These are phyloP conservation scores for Caenorhabditis plicata DNA, from an alignment of 2,888 invertebrate species.

Conservation along the genomic window DNA sequence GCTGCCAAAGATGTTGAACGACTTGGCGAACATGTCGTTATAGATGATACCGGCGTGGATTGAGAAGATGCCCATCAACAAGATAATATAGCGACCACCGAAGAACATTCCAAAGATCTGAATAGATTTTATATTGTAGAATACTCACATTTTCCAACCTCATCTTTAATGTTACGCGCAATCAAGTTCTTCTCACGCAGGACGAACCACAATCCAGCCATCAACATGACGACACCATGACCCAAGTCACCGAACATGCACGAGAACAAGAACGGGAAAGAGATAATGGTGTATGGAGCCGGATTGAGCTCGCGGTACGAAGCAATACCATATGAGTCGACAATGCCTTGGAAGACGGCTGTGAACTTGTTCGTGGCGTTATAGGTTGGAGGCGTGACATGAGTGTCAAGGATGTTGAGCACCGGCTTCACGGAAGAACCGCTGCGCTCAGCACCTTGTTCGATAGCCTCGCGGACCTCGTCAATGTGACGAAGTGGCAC, in stretches of 20 bases:
- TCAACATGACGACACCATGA: slow-evolving; percentile 86
- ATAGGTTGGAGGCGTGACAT: slow-evolving; percentile 87
- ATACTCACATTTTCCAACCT: slow-evolving; percentile 38
- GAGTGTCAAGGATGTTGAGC: slow-evolving; percentile 89
- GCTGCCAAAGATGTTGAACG: slow-evolving; percentile 68
- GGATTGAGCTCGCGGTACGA: slow-evolving; percentile 94
- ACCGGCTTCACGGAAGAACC: slow-evolving; percentile 94
- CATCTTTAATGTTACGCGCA: slow-evolving; percentile 52
- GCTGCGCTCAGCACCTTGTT: slow-evolving; percentile 80
- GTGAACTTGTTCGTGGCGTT: slow-evolving; percentile 96
- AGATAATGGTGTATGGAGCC: slow-evolving; percentile 93
- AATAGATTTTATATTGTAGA: background rate
- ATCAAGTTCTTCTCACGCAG: slow-evolving; percentile 82
- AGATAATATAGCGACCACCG: slow-evolving; percentile 58
- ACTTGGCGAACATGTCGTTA: slow-evolving; percentile 60
- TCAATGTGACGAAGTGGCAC: slow-evolving; percentile 85
- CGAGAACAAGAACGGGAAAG: slow-evolving; percentile 94
- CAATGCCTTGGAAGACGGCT: slow-evolving; percentile 86
- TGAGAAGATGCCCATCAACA: slow-evolving; percentile 60
- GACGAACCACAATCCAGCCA: slow-evolving; percentile 91
- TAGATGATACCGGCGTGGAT: slow-evolving; percentile 60
- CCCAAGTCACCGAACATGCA: slow-evolving; percentile 98
- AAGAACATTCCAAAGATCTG: slow-evolving; percentile 54
- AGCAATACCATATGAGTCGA: slow-evolving; percentile 94
- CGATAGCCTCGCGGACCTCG: slow-evolving; percentile 85